Base-by-base conservation (phyloP, 2,113 vertebrate species). In the Shinisaurus crocodilurus region DNA sequence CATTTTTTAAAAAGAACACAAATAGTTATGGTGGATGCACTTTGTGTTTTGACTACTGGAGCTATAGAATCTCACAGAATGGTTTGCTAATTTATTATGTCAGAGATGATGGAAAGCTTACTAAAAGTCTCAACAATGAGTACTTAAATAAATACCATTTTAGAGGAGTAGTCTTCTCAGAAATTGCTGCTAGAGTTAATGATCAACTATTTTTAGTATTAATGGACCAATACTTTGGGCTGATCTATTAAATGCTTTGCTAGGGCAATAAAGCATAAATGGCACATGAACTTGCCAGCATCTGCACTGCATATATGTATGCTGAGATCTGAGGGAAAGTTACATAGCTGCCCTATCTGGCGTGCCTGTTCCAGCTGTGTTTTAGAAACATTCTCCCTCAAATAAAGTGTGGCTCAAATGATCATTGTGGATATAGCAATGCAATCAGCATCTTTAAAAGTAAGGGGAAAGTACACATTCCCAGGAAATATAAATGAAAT, bases 71-170 rank as follows among this genome's bases (percentile, higher is more conserved):
- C 45, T 89, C 87, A 95, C 85, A 88, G 87, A 90, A 90, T 9
- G 37, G 20, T 18, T 63, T 63, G 60, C 37, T 87, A 43, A 74
- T 85, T 92, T 91, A 57, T 89, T 37, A 90, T 80, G 76, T 91
- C 79, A 94, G 81, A 94, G 90, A 89, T 88, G 20, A 82, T 81
- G 93, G 94, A 94, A 92, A 88, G 23, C 89, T 89, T 76, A 85
- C 43, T 91, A 90, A 91, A 91, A 89, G 37, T 72, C 57, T 65
- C 40, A 88, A 32, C 82, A 94, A 95, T 94, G 91, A 95, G 54
- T 82, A 92, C 57, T 86, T 94, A 90, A 93, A 92, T 85, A 85
- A 0, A 76, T 88, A 85, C 82, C 87, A 86, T 80, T 89, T 93
- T 91, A 77, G 85, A 95, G 85, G 50, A 90, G 57, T 60, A 92